Evolutionary conservation across 2,113 vertebrate species (phyloP).

Genomic region (Echinops telfairi): DNA sequence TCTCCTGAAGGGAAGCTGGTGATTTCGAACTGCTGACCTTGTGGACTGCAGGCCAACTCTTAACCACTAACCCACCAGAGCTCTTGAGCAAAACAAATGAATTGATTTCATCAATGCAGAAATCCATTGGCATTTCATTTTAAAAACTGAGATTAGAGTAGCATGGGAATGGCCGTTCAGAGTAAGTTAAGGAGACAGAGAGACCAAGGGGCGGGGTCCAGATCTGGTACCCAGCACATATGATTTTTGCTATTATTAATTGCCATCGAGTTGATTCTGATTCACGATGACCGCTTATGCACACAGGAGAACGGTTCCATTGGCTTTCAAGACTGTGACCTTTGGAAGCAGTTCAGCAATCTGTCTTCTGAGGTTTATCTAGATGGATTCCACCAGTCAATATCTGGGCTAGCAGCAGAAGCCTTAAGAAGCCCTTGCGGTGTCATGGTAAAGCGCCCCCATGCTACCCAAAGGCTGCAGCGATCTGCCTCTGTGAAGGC

Average conservation of each 20-base stretch:
- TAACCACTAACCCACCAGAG: too few relatives aligned
- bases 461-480: too few relatives aligned
- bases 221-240: neutral
- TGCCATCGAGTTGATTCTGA: neutral
- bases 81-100: too few relatives aligned
- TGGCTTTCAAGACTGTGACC: neutral
- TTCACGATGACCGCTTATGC: neutral
- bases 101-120: neutral
- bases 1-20: too few relatives aligned
- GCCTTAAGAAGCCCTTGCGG: too few relatives aligned
- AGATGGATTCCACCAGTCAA: neutral
- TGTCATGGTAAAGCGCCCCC: too few relatives aligned
- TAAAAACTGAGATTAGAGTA: neutral
- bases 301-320: neutral
- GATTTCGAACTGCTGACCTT: too few relatives aligned
- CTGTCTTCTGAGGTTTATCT: neutral
- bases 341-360: neutral
- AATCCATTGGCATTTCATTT: neutral
- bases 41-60: too few relatives aligned
- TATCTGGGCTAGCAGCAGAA: too few relatives aligned
- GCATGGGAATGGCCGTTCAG: neutral
- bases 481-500: too few relatives aligned
- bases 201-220: neutral
- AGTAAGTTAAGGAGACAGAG: neutral
- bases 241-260: neutral